Conservation (phyloP, 2,113 vertebrate genomes). For the Seriola rivoliana region DNA sequence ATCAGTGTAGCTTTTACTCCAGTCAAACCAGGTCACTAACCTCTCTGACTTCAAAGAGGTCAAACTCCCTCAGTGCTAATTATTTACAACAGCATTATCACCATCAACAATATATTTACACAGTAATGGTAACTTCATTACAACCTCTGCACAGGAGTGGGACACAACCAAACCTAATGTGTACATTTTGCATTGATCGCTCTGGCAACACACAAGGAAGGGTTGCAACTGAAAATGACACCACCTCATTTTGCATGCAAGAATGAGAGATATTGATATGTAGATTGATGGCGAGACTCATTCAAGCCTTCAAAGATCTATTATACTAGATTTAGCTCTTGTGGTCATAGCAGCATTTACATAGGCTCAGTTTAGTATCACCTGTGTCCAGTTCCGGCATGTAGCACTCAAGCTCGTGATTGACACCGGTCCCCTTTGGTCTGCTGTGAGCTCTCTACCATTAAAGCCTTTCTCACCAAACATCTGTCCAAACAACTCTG, state of each 20-base stretch:
- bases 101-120: no score
- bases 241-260: neutral
- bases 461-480: conserved; percentile 53
- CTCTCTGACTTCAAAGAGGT: no score
- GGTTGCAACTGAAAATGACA: no score
- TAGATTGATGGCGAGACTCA: neutral
- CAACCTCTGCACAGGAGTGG: no score
- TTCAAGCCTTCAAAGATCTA: neutral
- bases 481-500: conserved; percentile 72
- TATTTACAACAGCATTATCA: no score
- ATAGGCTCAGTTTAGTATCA: neutral
- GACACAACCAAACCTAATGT: neutral
- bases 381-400: neutral
- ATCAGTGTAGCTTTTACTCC: no score
- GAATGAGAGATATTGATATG: neutral
- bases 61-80: no score
- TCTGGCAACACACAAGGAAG: neutral
- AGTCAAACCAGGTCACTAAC: no score
- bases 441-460: conserved; percentile 1
- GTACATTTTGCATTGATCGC: neutral
- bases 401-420: neutral
- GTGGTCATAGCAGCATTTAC: neutral
- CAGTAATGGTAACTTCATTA: no score
- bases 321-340: no score
- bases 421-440: conserved; percentile 10